Evolutionary conservation across 2,113 vertebrate species (phyloP).

Genomic region (Thunnus maccoyii): DNA sequence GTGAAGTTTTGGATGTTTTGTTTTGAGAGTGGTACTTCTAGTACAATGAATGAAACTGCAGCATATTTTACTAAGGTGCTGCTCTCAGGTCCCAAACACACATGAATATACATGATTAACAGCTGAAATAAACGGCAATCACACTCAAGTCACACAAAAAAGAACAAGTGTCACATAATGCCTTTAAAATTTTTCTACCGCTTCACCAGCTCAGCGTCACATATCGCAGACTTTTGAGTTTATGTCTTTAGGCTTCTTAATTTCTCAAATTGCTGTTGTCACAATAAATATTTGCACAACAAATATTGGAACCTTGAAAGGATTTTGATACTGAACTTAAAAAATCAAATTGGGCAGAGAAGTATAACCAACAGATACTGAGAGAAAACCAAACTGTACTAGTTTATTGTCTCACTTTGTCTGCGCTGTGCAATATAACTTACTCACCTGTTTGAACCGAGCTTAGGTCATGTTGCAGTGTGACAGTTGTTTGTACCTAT

Average conservation of each 20-base stretch:
- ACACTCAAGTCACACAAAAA: slow-evolving; percentile 12
- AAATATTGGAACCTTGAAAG: not conserved
- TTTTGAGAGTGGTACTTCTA: not conserved
- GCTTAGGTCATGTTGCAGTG: slow-evolving; percentile 16
- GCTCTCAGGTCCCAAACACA: slow-evolving; percentile 59
- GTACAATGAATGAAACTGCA: slow-evolving; percentile 13
- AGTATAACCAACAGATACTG: slow-evolving; percentile 3
- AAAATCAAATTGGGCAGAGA: not conserved
- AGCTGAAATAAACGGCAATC: slow-evolving; percentile 3
- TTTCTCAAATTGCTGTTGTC: slow-evolving; percentile 4
- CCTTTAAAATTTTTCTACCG: slow-evolving; percentile 63
- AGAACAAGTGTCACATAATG: slow-evolving; percentile 57
- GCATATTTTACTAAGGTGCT: slow-evolving; percentile 18
- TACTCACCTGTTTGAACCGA: not conserved
- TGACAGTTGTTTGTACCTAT: slow-evolving; percentile 26
- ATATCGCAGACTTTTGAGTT: slow-evolving; percentile 22
- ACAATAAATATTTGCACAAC: not conserved
- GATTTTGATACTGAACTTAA: slow-evolving; percentile 4
- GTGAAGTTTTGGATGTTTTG: not conserved
- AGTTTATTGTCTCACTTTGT: slow-evolving; percentile 23
- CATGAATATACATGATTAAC: not conserved
- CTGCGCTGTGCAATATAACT: slow-evolving; percentile 7
- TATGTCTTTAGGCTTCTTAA: not conserved
- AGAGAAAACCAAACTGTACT: not conserved
- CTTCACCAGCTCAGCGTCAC: slow-evolving; percentile 63